phyloP scores from a whole-genome alignment of 2,888 invertebrate genomes.

The Horisme vitalbata region DNA sequence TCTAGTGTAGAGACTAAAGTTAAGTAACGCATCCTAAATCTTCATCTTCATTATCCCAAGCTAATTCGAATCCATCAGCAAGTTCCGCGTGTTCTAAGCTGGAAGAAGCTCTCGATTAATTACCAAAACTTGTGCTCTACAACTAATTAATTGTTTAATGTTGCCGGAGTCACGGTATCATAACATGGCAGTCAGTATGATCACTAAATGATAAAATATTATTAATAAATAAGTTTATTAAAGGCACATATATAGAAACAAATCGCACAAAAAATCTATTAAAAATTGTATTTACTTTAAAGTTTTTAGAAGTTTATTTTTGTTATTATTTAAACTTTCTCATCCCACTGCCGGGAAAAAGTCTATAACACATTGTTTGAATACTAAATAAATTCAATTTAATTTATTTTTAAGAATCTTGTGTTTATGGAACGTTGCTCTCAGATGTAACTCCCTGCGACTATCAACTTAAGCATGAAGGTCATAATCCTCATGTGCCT shows the following conservation, averaged over 20 bases:
- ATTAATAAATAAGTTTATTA: not conserved
- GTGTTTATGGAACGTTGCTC: no score
- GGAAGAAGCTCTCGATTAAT: constrained; percentile 60
- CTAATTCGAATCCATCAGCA: constrained; percentile 31
- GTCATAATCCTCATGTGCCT: no score
- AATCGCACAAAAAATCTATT: no score
- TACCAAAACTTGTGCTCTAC: constrained; percentile 56
- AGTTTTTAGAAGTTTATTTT: no score
- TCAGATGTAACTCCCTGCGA: not conserved
- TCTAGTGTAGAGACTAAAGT: no score
- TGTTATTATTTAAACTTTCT: no score
- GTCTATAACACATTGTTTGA: no score
- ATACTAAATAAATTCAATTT: not conserved
- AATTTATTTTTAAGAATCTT: not conserved
- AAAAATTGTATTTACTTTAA: no score
- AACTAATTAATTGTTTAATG: constrained; percentile 54
- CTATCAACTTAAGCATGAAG: no score
- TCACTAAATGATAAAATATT: not conserved
- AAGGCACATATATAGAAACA: no score
- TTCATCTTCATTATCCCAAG: constrained; percentile 16
- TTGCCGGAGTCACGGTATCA: constrained; percentile 27
- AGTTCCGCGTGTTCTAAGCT: constrained; percentile 39
- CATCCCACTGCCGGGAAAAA: no score
- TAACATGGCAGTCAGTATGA: not conserved
- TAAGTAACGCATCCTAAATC: not conserved